Base-by-base conservation (phyloP, 2,888 invertebrate genomes). In the Aquatica leii region DNA sequence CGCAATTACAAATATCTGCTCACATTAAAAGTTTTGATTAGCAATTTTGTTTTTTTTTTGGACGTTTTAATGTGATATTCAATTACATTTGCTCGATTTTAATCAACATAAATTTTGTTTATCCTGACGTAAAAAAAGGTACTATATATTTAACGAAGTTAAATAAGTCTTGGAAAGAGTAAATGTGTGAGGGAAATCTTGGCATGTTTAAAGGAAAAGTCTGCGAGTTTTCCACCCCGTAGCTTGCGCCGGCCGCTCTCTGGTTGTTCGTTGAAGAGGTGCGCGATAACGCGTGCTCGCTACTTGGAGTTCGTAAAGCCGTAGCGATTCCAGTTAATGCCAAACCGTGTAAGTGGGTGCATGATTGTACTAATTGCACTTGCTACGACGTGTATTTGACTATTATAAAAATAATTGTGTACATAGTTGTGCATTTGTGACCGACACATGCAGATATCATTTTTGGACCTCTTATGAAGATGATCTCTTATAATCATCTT, bases 71-170 rank as follows among this genome's bases (percentile, higher is more conserved):
- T 73, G 72, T 71, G 64, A 70, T 72, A 75, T 76, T 75, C 74
- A 74, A 74, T 76, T 74, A 74, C 73, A 69, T 71, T 74, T 73
- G 73, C 71, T 67, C 75, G 72, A 73, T 76, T 77, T 76, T 77
- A 77, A 78, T 78, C 77, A 76, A 72, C 76, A 78, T 76, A 76
- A 77, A 77, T 77, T 76, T 74, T 65, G 71, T 71, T 72, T 70
- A 71, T 69, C 70, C 72, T 60, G 65, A 69, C 70, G 69, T 59
- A 65, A 69, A 74, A 74, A 74, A 73, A 74, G 9, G 69, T 69
- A 69, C 70, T 67, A 72, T 73, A 71, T 73, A 66, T 71, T 63
- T 67, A 69, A 58, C 63, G 58, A 60, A 60, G 53, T 60, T 40
- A 49, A 65, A 57, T 46, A 50, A 62, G 46, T 59, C 50, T 59